Base-by-base conservation (phyloP, 2,888 invertebrate species). In the Malthinus seriepunctatus region DNA sequence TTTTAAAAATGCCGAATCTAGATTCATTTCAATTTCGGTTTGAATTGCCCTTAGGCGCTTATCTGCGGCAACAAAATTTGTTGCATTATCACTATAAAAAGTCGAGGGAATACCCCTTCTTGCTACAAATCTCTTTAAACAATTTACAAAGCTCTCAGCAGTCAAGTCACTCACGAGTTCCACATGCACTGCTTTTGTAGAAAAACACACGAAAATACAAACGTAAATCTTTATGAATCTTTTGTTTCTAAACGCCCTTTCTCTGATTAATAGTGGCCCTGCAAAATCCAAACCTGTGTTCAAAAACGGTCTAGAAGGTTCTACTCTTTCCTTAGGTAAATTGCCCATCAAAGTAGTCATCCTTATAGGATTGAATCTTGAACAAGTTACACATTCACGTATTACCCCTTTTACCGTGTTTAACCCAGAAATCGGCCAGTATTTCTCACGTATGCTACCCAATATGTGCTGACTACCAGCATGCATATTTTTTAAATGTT, bases 381-480 rank as follows among this genome's bases (percentile, higher is more conserved):
- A 54, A 42, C 69, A 67, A 9, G 8, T 12, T 0, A 68, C 38
- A 33, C 64, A 67, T n/a, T 7, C 9, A n/a, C 51, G 35, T 1
- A 61, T 50, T 1, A 63, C 35, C 8, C 56, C 48, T 33, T 56
- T 51, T 9, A 55, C 45, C 11, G 44, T 8, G n/a, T 37, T 37
- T 8, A 33, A 14, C 9, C 63, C 58, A 12, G 44, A 39, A n/a
- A 49, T 52, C 3, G 49, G 39, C 59, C 56, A 63, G 38, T 46
- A 56, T 33, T 52, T 15, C 23, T 51, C 32, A 10, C 58, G 14
- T 10, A 63, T 3, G 9, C 39, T 38, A 8, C 55, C 9, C 8
- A 63, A 47, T 1, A 45, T 39, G 11, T 39, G 14, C 32, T 63
- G 57, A 9, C 38, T 35, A 7, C 58, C 55, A 15, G 58, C 57